Base-by-base conservation (phyloP, 2,888 invertebrate species). In the Tetheella fluctuosa region DNA sequence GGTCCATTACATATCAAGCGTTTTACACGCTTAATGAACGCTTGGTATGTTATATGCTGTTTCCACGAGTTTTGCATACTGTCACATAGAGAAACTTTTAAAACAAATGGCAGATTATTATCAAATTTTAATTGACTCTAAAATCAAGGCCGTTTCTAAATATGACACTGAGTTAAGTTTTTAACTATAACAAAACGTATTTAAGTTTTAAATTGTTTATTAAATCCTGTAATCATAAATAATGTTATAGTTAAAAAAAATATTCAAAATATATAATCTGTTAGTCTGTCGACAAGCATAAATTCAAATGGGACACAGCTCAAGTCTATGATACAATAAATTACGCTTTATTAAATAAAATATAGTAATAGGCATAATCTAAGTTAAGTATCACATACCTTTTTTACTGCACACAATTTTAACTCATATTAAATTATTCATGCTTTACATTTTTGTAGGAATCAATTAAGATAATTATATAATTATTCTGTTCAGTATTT, bases 301-400 rank as follows among this genome's bases (percentile, higher is more conserved):
- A 20, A 20, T 20, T 48, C 48, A 20, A 48, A 64, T 62, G 61
- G 65, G 59, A 69, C 67, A 63, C 74, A 83, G 85, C 84, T 85
- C 85, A 84, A 84, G 76, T 77, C 80, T 84, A 81, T 83, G 76
- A 87, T 84, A 89, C 87, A 87, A 91, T 89, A 89, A 90, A 81
- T 83, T 83, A 91, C 88, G 90, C 91, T 92, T 91, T 92, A 91
- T 79, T 91, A 91, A 89, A 69, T 83, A 80, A 72, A 69, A 48
- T 62, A 77, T 73, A 78, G 73, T 74, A 72, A 65, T 70, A 69
- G 48, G 48, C 48, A 69, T 76, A 79, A 58, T 69, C 58, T 54
- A 68, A 59, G 67, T 65, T 81, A 82, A 82, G 75, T 72, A 71
- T 70, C 80, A 83, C 79, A 71, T 71, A 80, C 39, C 76, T 65